These are phyloP conservation scores for Molorchus minor DNA, from an alignment of 2,888 invertebrate genomes.

Conservation along the genomic window DNA sequence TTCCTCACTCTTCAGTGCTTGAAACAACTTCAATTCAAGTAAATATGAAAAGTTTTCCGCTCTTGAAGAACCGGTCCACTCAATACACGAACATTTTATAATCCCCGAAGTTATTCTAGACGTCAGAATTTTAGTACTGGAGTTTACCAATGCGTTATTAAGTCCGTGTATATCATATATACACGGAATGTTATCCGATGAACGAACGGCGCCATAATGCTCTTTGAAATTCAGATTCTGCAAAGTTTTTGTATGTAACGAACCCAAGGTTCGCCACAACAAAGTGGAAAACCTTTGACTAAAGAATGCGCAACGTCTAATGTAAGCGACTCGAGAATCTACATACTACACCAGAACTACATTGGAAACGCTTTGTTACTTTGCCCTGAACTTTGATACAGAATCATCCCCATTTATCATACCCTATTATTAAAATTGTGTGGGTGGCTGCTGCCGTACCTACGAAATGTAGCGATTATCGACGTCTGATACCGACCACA, in stretches of 20 bases:
- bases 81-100: too few species aligned
- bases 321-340: conserved; percentile 51
- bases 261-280: conserved; percentile 46
- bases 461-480: too few species aligned
- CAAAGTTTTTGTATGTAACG: conserved; percentile 48
- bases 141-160: conserved; percentile 18
- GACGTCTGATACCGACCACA: too few species aligned
- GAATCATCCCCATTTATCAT: conserved; percentile 42
- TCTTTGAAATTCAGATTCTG: conserved; percentile 50
- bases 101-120: too few species aligned
- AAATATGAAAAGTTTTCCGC: too few species aligned
- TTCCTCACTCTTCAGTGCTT: too few species aligned
- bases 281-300: conserved; percentile 50
- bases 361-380: conserved; percentile 49
- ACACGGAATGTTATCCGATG: conserved; percentile 40
- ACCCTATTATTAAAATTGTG: conserved; percentile 23
- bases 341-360: conserved; percentile 44
- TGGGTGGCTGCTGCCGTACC: background rate
- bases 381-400: conserved; percentile 45
- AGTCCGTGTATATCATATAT: background rate
- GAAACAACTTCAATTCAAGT: too few species aligned
- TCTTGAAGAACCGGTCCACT: too few species aligned
- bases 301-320: conserved; percentile 50
- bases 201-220: conserved; percentile 39
- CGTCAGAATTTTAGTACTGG: conserved; percentile 7